Evolutionary conservation across 2,797 vertebrate species (phyloP), one percentile per base, ranked within the genome.

Genomic region (Danio aesculapii): DNA sequence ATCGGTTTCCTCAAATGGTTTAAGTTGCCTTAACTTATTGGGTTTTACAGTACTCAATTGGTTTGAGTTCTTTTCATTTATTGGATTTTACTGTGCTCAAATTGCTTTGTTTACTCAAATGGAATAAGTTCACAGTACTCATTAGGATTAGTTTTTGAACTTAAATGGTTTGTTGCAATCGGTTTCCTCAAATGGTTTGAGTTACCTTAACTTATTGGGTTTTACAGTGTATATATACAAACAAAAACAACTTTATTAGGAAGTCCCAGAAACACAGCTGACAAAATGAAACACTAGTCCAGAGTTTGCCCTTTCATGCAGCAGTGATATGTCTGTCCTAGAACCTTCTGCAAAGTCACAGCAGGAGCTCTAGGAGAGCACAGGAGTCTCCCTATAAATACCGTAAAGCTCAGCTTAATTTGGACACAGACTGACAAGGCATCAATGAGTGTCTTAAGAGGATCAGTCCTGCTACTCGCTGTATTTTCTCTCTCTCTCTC

Each of bases 331-430:
- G 49, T 41, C 55, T 59, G 16, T 63, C 67, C 62, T 49, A 61
- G 63, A 66, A 71, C 46, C 10, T 82, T 74, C 81, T 77, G 0
- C 58, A 84, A 13, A 63, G 61, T 86, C 87, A 84, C 70, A 84
- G 89, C 2, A 13, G 89, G 89, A 92, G 91, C 89, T 94, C 91
- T 92, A 86, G 75, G 89, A 90, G 90, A 89, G 91, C 94, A 90
- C 85, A 82, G 87, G 86, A 71, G 17, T 61, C 63, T 75, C 11
- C 44, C 68, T 64, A 91, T 87, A 93, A 96, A 95, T 94, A 95
- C 94, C 87, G 88, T 94, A 93, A 92, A 91, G 89, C 91, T 86
- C 70, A 86, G 92, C 94, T 95, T 94, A 94, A 96, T 95, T 94
- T 94, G 94, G 93, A 94, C 86, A 85, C 89, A 89, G 86, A 89